phyloP scores from a whole-genome alignment of 2,113 vertebrate species.

The Pluvialis apricaria region DNA sequence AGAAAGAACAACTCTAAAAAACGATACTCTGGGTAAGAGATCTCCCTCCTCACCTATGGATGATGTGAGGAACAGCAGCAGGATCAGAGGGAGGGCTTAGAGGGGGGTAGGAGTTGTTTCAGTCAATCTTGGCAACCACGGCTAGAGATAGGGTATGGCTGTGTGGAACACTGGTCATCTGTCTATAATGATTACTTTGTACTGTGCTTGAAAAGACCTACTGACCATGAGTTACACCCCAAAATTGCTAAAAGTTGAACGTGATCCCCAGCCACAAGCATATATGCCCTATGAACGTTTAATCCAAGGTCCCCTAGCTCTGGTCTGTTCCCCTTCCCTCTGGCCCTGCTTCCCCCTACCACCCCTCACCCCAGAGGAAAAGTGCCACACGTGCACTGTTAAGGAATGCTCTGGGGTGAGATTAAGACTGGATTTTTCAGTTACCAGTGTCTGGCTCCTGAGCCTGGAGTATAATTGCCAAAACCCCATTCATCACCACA shows the following conservation, averaged over 20 bases:
- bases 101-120: background rate
- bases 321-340: background rate
- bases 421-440: background rate
- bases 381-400: background rate
- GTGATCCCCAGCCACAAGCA: background rate
- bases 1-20: constrained; percentile 81
- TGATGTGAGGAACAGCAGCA: background rate
- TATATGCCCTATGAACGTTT: background rate
- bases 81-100: background rate
- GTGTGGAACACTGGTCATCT: background rate
- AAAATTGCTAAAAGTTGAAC: background rate
- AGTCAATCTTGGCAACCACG: background rate
- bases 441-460: background rate
- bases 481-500: background rate
- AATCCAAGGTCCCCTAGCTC: background rate
- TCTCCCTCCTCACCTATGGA: constrained; percentile 15
- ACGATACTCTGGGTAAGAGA: constrained; percentile 88
- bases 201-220: background rate
- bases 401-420: background rate
- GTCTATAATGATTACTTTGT: background rate
- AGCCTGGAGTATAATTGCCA: background rate
- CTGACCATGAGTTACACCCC: background rate
- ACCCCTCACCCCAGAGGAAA: background rate
- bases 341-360: background rate
- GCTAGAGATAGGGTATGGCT: background rate